phyloP scores from a whole-genome alignment of 2,797 vertebrate genomes.

The Antrozous pallidus region DNA sequence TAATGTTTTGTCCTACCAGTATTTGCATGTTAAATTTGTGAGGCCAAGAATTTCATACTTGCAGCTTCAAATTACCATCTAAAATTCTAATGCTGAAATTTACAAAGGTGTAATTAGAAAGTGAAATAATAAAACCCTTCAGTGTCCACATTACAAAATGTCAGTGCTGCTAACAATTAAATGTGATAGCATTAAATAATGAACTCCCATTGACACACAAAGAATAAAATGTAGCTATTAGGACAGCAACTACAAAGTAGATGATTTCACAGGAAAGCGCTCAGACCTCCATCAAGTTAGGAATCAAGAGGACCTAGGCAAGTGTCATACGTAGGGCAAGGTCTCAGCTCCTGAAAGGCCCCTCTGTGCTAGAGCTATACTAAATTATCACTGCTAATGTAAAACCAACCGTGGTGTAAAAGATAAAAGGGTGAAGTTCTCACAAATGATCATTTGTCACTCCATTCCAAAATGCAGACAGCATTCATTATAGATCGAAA shows the following conservation, averaged over 20 bases:
- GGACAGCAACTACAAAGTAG: slow-evolving; percentile 66
- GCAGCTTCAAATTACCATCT: slow-evolving; percentile 70
- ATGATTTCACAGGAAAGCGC: slow-evolving; percentile 62
- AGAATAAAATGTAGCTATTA: slow-evolving; percentile 54
- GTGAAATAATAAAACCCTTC: neutral
- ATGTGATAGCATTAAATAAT: slow-evolving; percentile 71
- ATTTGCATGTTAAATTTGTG: slow-evolving; percentile 43
- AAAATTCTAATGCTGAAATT: slow-evolving; percentile 56
- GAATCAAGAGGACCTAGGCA: slow-evolving; percentile 63
- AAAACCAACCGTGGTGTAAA: slow-evolving; percentile 68
- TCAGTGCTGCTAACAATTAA: slow-evolving; percentile 72
- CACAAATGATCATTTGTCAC: slow-evolving; percentile 69
- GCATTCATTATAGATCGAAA: slow-evolving; percentile 59
- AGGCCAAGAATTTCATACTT: slow-evolving; percentile 34
- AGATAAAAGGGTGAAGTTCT: slow-evolving; percentile 62
- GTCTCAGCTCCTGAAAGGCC: slow-evolving; percentile 29
- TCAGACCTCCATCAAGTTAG: slow-evolving; percentile 58
- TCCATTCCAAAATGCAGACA: slow-evolving; percentile 59
- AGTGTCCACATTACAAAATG: slow-evolving; percentile 69
- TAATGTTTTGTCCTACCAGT: neutral
- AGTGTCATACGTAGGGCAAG: slow-evolving; percentile 5
- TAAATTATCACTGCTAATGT: slow-evolving; percentile 59
- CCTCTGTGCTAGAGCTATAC: slow-evolving; percentile 30
- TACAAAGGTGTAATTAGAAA: slow-evolving; percentile 72
- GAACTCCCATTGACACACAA: slow-evolving; percentile 61